phyloP scores from a whole-genome alignment of 2,797 vertebrate species.

The Artibeus lituratus region DNA sequence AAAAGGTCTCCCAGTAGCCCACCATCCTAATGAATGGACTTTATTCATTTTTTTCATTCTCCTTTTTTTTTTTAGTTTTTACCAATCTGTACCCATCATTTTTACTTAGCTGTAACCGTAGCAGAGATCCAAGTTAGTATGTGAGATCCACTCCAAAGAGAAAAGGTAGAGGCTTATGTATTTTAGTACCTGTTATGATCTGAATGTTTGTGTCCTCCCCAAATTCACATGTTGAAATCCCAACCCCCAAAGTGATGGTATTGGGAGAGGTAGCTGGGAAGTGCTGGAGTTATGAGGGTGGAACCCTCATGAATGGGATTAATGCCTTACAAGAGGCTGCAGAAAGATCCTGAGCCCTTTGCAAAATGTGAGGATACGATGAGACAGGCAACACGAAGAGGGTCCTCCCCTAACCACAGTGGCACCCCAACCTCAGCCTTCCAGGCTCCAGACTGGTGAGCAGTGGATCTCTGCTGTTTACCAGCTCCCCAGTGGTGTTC shows the following conservation, averaged over 20 bases:
- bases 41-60: neutral
- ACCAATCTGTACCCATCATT: neutral
- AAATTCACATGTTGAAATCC: neutral
- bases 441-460: neutral
- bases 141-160: neutral
- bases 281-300: neutral
- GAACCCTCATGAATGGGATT: neutral
- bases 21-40: neutral
- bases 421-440: neutral
- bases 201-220: neutral
- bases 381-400: neutral
- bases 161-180: neutral
- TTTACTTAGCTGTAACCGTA: neutral
- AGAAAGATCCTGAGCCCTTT: neutral
- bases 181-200: neutral
- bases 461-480: neutral
- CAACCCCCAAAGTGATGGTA: neutral
- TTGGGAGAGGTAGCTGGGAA: neutral
- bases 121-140: neutral
- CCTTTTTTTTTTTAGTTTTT: slow-evolving; percentile 18
- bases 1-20: neutral
- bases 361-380: neutral
- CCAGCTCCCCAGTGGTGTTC: neutral
- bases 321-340: neutral
- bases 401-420: neutral